A percentile compares a stretch with the other conserved stretches of the same genome.
phyloP scores from a whole-genome alignment of 2,888 invertebrate species.

The Andrena hattorfiana region DNA sequence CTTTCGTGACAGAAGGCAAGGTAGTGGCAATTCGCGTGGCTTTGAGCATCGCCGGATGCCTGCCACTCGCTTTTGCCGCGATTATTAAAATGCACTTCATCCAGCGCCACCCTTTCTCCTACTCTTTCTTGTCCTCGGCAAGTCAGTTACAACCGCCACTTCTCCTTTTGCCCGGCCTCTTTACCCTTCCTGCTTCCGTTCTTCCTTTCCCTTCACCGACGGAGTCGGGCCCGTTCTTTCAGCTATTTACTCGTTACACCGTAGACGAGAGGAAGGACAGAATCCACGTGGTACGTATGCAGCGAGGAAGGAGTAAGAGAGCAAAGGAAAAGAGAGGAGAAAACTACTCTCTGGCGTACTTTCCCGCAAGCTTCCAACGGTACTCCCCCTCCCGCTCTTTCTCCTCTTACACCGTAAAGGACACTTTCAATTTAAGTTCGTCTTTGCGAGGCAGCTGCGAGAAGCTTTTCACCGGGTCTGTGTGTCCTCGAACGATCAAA shows the following conservation, averaged over 20 bases:
- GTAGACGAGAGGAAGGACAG: slow-evolving; percentile 28
- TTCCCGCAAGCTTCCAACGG: slow-evolving; percentile 12
- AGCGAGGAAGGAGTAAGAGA: not conserved
- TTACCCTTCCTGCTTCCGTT: slow-evolving; percentile 32
- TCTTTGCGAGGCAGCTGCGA: slow-evolving; percentile 44
- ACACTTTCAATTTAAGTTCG: slow-evolving; percentile 80
- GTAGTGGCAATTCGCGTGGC: slow-evolving; percentile 72
- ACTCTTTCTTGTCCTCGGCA: slow-evolving; percentile 16
- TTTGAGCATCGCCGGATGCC: slow-evolving; percentile 59
- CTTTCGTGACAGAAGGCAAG: slow-evolving; percentile 64
- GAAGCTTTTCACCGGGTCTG: slow-evolving; percentile 61
- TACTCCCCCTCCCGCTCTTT: slow-evolving; percentile 6
- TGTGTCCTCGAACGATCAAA: slow-evolving; percentile 73
- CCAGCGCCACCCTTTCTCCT: slow-evolving; percentile 8
- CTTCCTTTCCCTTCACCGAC: slow-evolving; percentile 28
- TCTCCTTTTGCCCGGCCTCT: slow-evolving; percentile 49
- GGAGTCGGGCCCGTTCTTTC: slow-evolving; percentile 57
- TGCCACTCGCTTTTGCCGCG: slow-evolving; percentile 66
- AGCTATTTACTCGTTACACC: slow-evolving; percentile 75
- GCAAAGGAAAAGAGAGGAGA: slow-evolving; percentile 18
- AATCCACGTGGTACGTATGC: slow-evolving; percentile 13
- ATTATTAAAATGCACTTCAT: slow-evolving; percentile 75
- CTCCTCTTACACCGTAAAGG: slow-evolving; percentile 70
- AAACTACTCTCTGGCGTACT: slow-evolving; percentile 28
- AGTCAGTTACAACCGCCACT: slow-evolving; percentile 36